Conservation (phyloP, 2,113 vertebrate species). For the Vidua macroura region DNA sequence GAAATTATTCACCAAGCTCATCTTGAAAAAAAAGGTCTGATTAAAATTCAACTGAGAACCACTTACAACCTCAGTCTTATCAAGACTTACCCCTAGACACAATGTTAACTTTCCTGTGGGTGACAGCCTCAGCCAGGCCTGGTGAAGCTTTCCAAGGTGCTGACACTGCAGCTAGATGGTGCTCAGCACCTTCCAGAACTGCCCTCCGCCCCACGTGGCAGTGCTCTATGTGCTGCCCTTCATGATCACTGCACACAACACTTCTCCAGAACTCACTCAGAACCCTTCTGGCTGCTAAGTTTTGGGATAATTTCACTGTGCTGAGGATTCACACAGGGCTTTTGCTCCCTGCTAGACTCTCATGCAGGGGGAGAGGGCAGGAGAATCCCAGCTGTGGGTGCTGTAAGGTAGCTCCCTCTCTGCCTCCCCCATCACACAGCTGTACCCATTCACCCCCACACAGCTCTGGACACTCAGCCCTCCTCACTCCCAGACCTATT, state of each 20-base stretch:
- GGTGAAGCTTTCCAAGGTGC: neutral
- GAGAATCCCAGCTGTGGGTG: rapidly evolving
- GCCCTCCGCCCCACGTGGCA: neutral
- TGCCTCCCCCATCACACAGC: neutral
- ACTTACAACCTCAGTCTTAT: neutral
- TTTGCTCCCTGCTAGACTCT: neutral
- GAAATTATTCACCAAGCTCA: neutral
- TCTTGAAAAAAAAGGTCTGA: neutral
- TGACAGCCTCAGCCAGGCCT: neutral
- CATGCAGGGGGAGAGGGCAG: neutral
- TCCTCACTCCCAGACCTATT: neutral
- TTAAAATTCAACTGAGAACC: neutral
- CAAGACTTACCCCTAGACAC: neutral
- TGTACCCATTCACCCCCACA: neutral
- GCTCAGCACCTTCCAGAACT: neutral
- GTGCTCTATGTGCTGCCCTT: rapidly evolving
- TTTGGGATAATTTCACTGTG: neutral
- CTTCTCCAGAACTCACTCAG: neutral
- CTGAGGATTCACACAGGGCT: neutral
- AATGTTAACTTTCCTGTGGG: neutral
- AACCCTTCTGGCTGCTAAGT: neutral
- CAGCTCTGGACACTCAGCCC: rapidly evolving
- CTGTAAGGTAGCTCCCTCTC: neutral
- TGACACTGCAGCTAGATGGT: neutral
- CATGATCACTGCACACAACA: rapidly evolving